These are phyloP conservation scores for Ptilonorhynchus violaceus DNA, from an alignment of 2,113 vertebrate species.

Conservation along the genomic window DNA sequence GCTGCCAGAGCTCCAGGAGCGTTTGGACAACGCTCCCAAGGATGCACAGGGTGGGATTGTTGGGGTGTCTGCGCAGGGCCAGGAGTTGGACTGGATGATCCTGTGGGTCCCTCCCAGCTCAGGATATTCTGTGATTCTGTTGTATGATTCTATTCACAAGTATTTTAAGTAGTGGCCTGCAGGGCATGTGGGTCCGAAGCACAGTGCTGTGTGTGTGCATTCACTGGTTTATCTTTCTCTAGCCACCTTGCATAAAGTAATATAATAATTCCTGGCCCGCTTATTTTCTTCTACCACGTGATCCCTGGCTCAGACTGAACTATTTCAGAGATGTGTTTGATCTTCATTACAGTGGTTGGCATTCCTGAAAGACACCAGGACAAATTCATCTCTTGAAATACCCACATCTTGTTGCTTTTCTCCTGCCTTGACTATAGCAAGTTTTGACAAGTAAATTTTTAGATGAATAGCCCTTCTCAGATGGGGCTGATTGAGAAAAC, in stretches of 20 bases:
- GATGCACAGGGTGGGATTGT: not conserved
- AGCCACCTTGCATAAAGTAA: not conserved
- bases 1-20: not conserved
- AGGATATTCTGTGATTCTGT: not conserved
- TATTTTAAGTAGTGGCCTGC: not conserved
- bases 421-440: slow-evolving; percentile 37
- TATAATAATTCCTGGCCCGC: not conserved
- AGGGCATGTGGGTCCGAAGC: not conserved
- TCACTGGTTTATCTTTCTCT: not conserved
- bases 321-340: not conserved
- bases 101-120: not conserved
- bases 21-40: not conserved
- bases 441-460: slow-evolving; percentile 52
- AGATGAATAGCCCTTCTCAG: slow-evolving; percentile 34
- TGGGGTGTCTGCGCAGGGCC: not conserved
- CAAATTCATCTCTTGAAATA: slow-evolving; percentile 41
- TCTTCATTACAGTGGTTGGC: not conserved
- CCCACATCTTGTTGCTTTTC: slow-evolving; percentile 6
- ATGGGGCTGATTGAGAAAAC: slow-evolving; percentile 11
- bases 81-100: accelerated
- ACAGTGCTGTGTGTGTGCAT: not conserved
- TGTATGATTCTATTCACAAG: not conserved
- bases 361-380: not conserved
- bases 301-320: not conserved
- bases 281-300: not conserved